Conservation (phyloP, 2,888 invertebrate species). For the Congeria kusceri region DNA sequence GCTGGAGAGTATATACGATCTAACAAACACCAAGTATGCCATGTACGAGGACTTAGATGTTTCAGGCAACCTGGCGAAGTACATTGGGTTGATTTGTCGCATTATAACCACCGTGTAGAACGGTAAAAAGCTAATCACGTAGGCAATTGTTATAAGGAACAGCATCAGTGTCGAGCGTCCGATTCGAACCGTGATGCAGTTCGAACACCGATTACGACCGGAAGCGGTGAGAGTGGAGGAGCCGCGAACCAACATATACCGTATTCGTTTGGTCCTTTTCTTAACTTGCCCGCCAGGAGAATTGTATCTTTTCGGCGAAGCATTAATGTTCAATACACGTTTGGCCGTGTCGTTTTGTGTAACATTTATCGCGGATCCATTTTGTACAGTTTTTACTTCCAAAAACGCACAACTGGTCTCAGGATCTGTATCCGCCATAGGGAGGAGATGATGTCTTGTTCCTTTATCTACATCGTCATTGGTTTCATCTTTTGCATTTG, state of each 20-base stretch:
- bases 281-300: not conserved
- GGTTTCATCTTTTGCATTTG: too few species aligned
- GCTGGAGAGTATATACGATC: slow-evolving; percentile 75
- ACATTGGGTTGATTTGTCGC: slow-evolving; percentile 56
- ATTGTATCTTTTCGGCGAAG: too few species aligned
- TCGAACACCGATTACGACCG: slow-evolving; percentile 36
- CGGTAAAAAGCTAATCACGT: slow-evolving; percentile 76
- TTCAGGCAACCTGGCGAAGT: slow-evolving; percentile 30
- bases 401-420: slow-evolving; percentile 50
- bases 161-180: slow-evolving; percentile 76
- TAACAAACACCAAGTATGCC: slow-evolving; percentile 68
- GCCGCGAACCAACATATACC: slow-evolving; percentile 58
- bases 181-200: slow-evolving; percentile 59
- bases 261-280: slow-evolving; percentile 29
- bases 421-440: slow-evolving; percentile 16
- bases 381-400: slow-evolving; percentile 3
- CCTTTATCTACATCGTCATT: too few species aligned
- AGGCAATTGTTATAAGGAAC: slow-evolving; percentile 73
- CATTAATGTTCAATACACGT: too few species aligned
- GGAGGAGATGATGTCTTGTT: slow-evolving; percentile 13
- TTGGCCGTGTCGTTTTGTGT: too few species aligned
- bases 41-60: slow-evolving; percentile 52
- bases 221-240: slow-evolving; percentile 56
- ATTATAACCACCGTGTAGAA: slow-evolving; percentile 72
- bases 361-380: not conserved